Conservation (phyloP, 2,113 vertebrate genomes). For the Psophia crepitans region DNA sequence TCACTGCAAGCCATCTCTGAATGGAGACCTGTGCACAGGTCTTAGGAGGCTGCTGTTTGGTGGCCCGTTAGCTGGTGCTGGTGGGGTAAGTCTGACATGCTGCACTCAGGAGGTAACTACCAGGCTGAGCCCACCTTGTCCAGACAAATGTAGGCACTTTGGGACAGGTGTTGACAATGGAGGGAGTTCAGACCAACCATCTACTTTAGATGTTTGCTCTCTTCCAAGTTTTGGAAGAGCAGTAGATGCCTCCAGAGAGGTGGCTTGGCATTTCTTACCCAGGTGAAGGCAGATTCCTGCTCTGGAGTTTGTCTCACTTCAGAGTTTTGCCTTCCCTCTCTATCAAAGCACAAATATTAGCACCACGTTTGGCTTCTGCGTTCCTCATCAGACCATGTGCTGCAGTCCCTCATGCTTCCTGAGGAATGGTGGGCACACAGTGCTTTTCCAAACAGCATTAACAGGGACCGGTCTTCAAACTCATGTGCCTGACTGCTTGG, state of each 20-base stretch:
- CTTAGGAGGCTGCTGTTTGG: background rate
- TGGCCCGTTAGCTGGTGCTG: background rate
- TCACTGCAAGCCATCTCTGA: background rate
- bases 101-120: background rate
- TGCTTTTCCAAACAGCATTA: background rate
- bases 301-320: background rate
- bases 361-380: background rate
- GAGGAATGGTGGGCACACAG: rapidly evolving
- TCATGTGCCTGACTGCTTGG: no score
- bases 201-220: background rate
- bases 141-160: background rate
- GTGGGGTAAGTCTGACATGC: background rate
- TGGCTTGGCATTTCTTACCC: background rate
- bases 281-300: background rate
- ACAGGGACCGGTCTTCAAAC: background rate
- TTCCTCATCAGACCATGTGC: background rate
- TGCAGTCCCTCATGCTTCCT: background rate
- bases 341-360: background rate
- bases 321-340: background rate
- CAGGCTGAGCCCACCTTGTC: background rate
- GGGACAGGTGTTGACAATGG: background rate
- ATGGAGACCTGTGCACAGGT: no score
- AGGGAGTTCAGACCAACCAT: background rate
- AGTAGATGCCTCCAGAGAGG: background rate
- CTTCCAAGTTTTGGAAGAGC: background rate